Conservation (phyloP, 1,140 invertebrate species). For the Tetragnatha versicolor region DNA sequence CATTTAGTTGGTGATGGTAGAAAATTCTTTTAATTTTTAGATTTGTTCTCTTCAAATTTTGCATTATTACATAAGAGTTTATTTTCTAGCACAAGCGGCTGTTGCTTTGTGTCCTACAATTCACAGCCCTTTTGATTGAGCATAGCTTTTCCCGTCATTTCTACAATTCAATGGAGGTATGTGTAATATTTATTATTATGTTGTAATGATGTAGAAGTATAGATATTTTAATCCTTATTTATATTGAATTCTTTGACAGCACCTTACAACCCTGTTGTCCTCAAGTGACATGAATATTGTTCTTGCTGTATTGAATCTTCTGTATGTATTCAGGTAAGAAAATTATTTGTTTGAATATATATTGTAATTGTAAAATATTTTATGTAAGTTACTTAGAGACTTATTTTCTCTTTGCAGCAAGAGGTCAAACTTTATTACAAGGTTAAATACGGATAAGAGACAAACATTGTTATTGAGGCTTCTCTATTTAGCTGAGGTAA, state of each 20-base stretch:
- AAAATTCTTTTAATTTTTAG: neutral
- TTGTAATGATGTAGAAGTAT: neutral
- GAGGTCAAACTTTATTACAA: slow-evolving; percentile 87
- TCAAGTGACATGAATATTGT: slow-evolving; percentile 88
- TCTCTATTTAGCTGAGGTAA: slow-evolving; percentile 82
- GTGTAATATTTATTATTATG: neutral
- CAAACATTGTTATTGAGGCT: slow-evolving; percentile 78
- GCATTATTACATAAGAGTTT: neutral
- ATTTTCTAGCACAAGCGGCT: slow-evolving; percentile 74
- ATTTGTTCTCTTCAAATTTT: neutral
- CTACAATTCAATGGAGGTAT: slow-evolving; percentile 88
- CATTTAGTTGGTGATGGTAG: neutral
- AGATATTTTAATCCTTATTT: neutral
- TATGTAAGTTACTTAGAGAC: neutral
- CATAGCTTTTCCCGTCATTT: slow-evolving; percentile 89
- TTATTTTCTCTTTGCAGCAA: slow-evolving; percentile 72
- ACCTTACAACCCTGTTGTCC: slow-evolving; percentile 80
- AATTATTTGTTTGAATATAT: neutral
- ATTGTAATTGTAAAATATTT: neutral
- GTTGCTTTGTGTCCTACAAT: slow-evolving; percentile 79
- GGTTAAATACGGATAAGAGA: slow-evolving; percentile 75
- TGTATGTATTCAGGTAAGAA: slow-evolving; percentile 84
- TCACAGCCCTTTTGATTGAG: slow-evolving; percentile 86
- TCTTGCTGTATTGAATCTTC: slow-evolving; percentile 83
- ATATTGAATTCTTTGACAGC: slow-evolving; percentile 60